Evolutionary conservation across 2,113 vertebrate species (phyloP), one percentile per base, ranked within the genome.

Genomic region (Entomyzon cyanotis): DNA sequence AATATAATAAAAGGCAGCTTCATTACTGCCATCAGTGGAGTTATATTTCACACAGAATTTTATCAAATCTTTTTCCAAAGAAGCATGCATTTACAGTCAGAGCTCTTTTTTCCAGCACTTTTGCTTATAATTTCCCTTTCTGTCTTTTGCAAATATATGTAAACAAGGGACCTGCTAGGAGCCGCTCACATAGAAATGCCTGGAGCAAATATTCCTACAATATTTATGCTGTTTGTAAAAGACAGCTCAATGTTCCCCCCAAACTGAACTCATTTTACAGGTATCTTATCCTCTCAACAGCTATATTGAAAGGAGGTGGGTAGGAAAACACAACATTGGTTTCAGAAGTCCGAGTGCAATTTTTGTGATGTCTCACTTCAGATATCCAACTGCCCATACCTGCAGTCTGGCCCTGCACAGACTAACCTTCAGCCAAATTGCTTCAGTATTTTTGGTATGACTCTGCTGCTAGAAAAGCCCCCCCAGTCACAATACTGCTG

Each of bases 401-500:
- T 91, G 35, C 31, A 50, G 23, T 55, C 47, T 74, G 33, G 33
- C 70, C 41, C 52, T 0, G 0, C 30, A 22, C 39, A 93, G 52
- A 68, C 35, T 79, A 89, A 96, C 77, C 69, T 94, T 87, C 87
- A 89, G 33, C 18, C 47, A 87, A 87, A 95, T 89, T 82, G 47
- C 27, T 87, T 91, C 81, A 87, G 44, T 59, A 63, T 52, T 82
- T 96, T 69, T 79, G 39, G 70, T 84, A 84, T 33, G 19, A 60
- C 22, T 94, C 31, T 59, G 37, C n/a, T 59, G 46, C 71, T 81
- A 59, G 39, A 67, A 89, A 86, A 84, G 50, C 47, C 59, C 18
- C 30, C 3, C 27, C 33, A 93, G 52, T 65, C 80, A 78, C 35
- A 75, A 2, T 5, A 39, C 21, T 68, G 30, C 5, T 82, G 47